A percentile compares a stretch with the other conserved stretches of the same genome.
Conservation (phyloP, 2,888 invertebrate species). For the Fissipunctia ypsillon region DNA sequence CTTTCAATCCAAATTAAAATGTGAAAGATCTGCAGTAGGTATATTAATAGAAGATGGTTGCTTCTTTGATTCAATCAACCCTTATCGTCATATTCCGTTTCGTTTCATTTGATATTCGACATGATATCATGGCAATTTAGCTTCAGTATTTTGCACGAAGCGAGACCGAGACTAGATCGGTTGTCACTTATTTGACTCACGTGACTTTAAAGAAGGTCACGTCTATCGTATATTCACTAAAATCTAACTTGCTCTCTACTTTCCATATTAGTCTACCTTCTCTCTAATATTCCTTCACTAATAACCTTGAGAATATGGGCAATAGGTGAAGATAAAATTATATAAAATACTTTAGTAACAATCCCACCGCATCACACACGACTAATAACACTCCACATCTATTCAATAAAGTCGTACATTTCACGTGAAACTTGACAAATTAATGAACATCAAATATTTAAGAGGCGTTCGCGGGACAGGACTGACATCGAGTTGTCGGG, state of each 20-base stretch:
- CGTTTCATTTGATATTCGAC: neutral
- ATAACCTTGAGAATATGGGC: neutral
- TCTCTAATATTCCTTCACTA: neutral
- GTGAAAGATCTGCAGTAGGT: neutral
- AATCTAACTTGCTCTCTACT: neutral
- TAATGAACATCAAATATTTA: conserved; percentile 89
- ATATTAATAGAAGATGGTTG: neutral
- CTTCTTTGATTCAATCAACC: neutral
- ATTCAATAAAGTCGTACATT: conserved; percentile 57
- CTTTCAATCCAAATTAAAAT: neutral
- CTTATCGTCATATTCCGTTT: neutral
- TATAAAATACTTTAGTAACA: neutral
- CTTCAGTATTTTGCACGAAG: neutral
- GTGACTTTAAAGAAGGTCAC: neutral
- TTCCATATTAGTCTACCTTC: neutral
- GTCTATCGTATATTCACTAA: neutral
- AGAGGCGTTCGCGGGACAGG: conserved; percentile 77
- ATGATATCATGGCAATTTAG: neutral
- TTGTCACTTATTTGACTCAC: neutral
- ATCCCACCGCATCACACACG: neutral
- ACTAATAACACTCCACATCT: conserved; percentile 9
- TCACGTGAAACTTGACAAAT: conserved; percentile 80
- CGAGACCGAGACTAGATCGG: neutral
- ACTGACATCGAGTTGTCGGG: conserved; percentile 87
- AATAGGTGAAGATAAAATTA: neutral